These are phyloP conservation scores for Mesopsocus fuscifrons DNA, from an alignment of 2,888 invertebrate genomes.

Conservation along the genomic window DNA sequence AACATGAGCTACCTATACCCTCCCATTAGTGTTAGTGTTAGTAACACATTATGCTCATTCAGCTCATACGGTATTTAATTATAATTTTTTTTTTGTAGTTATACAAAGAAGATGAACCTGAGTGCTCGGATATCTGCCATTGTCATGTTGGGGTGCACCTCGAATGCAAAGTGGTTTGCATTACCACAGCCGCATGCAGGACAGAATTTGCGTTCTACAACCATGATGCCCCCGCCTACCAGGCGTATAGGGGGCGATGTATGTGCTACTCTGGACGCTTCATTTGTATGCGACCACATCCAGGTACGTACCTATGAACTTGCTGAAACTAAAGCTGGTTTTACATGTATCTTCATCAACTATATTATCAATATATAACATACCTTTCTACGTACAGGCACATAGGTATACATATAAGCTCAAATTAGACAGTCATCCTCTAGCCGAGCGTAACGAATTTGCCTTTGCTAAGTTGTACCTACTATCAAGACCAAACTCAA, in stretches of 20 bases:
- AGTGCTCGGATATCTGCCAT: constrained; percentile 78
- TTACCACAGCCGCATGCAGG: constrained; percentile 69
- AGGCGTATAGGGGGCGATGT: constrained; percentile 73
- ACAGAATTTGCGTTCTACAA: constrained; percentile 77
- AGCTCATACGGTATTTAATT: constrained; percentile 7
- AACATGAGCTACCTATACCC: too few relatives aligned
- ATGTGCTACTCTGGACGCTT: constrained; percentile 81
- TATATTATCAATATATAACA: too few relatives aligned
- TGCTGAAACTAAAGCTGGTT: too few relatives aligned
- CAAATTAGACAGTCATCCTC: too few relatives aligned
- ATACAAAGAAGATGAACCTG: constrained; percentile 66
- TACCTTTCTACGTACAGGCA: too few relatives aligned
- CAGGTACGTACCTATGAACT: constrained; percentile 26
- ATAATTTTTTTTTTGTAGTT: constrained; percentile 32
- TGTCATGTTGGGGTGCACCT: constrained; percentile 60
- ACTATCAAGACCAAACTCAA: too few relatives aligned
- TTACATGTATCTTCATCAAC: too few relatives aligned
- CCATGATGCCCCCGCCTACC: constrained; percentile 77
- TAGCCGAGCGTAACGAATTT: too few relatives aligned
- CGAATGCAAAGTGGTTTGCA: constrained; percentile 75
- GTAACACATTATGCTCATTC: too few relatives aligned
- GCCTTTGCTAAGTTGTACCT: too few relatives aligned
- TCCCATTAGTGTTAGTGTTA: too few relatives aligned
- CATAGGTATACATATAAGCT: too few relatives aligned
- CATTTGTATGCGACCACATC: constrained; percentile 75